These are phyloP conservation scores for Volucella inanis DNA, from an alignment of 2,888 invertebrate species.

Conservation along the genomic window DNA sequence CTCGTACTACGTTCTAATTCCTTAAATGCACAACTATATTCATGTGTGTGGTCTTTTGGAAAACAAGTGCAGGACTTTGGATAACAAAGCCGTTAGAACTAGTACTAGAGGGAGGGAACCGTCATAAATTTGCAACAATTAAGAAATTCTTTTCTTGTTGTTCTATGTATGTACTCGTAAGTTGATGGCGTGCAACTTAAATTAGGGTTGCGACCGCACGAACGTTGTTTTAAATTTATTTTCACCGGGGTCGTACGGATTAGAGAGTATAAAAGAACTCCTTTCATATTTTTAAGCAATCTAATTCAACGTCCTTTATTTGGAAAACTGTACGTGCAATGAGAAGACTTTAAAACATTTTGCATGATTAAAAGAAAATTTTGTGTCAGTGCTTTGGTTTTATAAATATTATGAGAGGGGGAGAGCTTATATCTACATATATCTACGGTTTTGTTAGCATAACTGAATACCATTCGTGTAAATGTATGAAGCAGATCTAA, in stretches of 20 bases:
- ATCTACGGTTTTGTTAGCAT: too few species aligned
- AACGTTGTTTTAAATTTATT: constrained; percentile 16
- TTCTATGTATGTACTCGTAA: not conserved
- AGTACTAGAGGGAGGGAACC: constrained; percentile 12
- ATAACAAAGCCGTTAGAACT: constrained; percentile 18
- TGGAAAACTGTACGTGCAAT: too few species aligned
- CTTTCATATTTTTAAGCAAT: not conserved
- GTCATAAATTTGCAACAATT: constrained; percentile 67
- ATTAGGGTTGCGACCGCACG: constrained; percentile 26
- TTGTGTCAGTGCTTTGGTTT: too few species aligned
- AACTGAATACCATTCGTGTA: too few species aligned
- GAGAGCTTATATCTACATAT: too few species aligned
- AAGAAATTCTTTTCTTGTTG: constrained; percentile 51
- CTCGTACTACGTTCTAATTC: constrained; percentile 12
- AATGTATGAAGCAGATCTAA: too few species aligned
- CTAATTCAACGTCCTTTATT: too few species aligned
- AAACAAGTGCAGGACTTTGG: constrained; percentile 11
- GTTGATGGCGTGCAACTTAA: constrained; percentile 45
- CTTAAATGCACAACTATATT: not conserved
- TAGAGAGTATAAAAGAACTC: not conserved
- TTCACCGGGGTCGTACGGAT: not conserved
- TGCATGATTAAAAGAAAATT: too few species aligned
- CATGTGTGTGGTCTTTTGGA: not conserved
- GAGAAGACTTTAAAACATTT: too few species aligned
- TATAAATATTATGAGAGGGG: too few species aligned